These are phyloP conservation scores for Hyla sarda DNA, from an alignment of 2,113 vertebrate genomes.

Conservation along the genomic window DNA sequence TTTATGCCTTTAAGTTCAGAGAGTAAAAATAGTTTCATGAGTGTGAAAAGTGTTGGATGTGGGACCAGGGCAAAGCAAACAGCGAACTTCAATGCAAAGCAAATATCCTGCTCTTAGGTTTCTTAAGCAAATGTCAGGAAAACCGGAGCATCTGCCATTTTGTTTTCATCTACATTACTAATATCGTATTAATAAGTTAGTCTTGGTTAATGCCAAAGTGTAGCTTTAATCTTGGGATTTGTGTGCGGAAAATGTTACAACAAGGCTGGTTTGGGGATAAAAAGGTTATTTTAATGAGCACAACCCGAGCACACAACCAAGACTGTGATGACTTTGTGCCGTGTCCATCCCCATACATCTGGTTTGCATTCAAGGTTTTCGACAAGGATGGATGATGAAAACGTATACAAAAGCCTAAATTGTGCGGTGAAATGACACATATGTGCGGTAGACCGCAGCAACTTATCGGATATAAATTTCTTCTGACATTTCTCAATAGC, in stretches of 20 bases:
- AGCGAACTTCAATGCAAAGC: constrained; percentile 36
- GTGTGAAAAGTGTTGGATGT: constrained; percentile 38
- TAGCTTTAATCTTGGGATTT: constrained; percentile 19
- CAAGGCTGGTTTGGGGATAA: background rate
- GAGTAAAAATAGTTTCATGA: constrained; percentile 42
- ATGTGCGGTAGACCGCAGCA: background rate
- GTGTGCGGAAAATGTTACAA: constrained; percentile 9
- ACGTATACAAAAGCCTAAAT: constrained; percentile 20
- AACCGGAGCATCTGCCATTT: constrained; percentile 24
- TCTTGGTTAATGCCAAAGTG: background rate
- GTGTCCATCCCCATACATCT: constrained; percentile 11
- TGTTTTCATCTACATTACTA: constrained; percentile 22
- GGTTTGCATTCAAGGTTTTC: constrained; percentile 4
- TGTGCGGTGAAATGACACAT: constrained; percentile 15
- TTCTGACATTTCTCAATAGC: background rate
- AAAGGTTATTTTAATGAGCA: background rate
- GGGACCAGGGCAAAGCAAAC: constrained; percentile 39
- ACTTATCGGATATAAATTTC: constrained; percentile 6
- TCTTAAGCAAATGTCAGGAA: constrained; percentile 33
- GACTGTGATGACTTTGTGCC: constrained; percentile 10
- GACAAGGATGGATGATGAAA: background rate
- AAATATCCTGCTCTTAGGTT: constrained; percentile 42
- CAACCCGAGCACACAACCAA: constrained; percentile 8
- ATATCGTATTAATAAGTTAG: constrained; percentile 32
- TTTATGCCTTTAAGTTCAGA: constrained; percentile 42